Evolutionary conservation across 2,797 vertebrate species (phyloP).

Genomic region (Etheostoma nigrum): DNA sequence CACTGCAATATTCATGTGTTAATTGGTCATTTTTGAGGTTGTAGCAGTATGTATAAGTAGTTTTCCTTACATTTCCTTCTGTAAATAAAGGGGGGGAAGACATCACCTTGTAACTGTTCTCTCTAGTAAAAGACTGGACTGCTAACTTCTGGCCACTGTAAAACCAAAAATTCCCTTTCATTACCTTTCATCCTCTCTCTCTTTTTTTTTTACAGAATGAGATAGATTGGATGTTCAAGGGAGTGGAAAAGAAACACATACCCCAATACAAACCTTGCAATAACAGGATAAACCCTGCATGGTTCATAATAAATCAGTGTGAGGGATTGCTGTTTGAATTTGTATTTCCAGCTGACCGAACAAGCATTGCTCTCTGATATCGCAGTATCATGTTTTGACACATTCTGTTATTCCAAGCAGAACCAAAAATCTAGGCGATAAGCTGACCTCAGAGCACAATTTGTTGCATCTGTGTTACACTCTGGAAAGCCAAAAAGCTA

Average conservation of each 20-base stretch:
- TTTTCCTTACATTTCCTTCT: not conserved
- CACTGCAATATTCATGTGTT: not conserved
- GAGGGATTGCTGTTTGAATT: conserved; percentile 65
- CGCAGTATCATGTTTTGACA: conserved; percentile 66
- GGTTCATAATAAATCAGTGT: conserved; percentile 57
- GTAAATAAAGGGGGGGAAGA: not conserved
- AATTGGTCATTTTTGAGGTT: not conserved
- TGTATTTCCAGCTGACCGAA: conserved; percentile 59
- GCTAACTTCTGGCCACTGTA: not conserved
- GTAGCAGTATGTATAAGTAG: not conserved
- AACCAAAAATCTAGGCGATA: conserved; percentile 53
- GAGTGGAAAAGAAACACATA: conserved; percentile 29
- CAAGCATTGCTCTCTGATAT: conserved; percentile 47
- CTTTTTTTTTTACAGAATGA: conserved; percentile 42
- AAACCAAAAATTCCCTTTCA: conserved; percentile 6
- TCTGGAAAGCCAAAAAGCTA: conserved; percentile 26
- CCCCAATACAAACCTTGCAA: conserved; percentile 38
- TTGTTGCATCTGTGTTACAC: conserved; percentile 43
- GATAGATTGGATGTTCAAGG: conserved; percentile 27
- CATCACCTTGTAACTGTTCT: not conserved
- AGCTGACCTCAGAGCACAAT: conserved; percentile 54
- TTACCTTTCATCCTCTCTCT: conserved; percentile 24
- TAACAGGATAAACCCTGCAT: conserved; percentile 59
- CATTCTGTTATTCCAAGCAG: conserved; percentile 57
- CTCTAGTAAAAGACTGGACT: not conserved